Evolutionary conservation across 2,888 invertebrate species (phyloP).

Genomic region (Polyommatus icarus): DNA sequence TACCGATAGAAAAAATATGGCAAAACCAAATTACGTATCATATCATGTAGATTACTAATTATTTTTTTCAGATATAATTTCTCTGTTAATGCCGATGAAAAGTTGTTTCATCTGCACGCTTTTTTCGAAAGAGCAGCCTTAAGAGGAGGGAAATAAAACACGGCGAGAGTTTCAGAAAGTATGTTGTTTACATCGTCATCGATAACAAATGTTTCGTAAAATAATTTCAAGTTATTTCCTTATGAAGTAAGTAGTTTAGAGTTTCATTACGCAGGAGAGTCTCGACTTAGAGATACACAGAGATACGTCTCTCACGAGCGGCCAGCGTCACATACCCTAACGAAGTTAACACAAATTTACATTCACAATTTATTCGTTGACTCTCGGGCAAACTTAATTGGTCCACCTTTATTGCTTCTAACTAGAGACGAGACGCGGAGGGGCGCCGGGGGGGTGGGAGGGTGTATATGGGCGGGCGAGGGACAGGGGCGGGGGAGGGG

Average conservation of each 20-base stretch:
- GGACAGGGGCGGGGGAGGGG: slow-evolving; percentile 40
- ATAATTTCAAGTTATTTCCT: slow-evolving; percentile 39
- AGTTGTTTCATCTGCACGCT: no score
- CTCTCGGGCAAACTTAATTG: slow-evolving; percentile 74
- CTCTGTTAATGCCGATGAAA: no score
- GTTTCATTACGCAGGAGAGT: slow-evolving; percentile 34
- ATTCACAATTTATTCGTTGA: slow-evolving; percentile 79
- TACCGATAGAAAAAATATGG: no score
- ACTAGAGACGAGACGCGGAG: slow-evolving; percentile 49
- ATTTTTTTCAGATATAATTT: no score
- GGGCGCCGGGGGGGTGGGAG: slow-evolving; percentile 41
- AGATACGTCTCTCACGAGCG: slow-evolving; percentile 16
- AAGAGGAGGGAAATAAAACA: slow-evolving; percentile 34
- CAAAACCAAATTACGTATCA: no score
- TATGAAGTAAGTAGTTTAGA: slow-evolving; percentile 37
- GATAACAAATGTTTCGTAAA: slow-evolving; percentile 38
- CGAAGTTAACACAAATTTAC: slow-evolving; percentile 55
- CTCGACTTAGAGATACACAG: slow-evolving; percentile 8
- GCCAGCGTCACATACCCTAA: slow-evolving; percentile 30
- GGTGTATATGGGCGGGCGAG: slow-evolving; percentile 37
- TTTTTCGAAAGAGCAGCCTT: no score
- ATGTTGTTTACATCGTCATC: slow-evolving; percentile 45
- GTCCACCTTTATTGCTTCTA: slow-evolving; percentile 76
- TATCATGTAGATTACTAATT: no score
- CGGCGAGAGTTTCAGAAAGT: slow-evolving; percentile 37